Conservation (phyloP, 1,140 invertebrate species). For the Drosophila novamexicana region DNA sequence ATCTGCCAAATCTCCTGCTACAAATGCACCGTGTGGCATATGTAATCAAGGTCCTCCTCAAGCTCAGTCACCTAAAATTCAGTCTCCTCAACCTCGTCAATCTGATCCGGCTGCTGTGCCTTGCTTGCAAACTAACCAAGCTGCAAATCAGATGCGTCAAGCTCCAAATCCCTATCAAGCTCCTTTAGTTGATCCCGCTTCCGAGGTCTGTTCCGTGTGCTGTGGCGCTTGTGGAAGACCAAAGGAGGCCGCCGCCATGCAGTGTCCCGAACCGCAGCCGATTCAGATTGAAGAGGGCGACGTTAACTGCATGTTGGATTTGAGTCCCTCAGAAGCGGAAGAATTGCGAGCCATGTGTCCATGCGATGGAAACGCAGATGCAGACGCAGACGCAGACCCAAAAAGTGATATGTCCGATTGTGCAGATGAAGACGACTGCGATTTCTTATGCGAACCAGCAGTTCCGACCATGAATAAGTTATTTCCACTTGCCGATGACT, state of each 20-base stretch:
- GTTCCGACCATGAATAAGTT: neutral
- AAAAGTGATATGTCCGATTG: neutral
- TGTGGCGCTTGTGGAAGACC: neutral
- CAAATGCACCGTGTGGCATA: no score
- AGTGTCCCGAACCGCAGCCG: neutral
- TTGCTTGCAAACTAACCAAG: no score
- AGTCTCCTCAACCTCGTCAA: no score
- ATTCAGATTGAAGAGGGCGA: slow-evolving; percentile 9
- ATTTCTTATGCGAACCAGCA: neutral
- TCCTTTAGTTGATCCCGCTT: no score
- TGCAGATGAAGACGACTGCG: neutral
- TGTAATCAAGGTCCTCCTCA: no score
- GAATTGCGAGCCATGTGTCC: neutral
- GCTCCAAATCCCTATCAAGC: no score
- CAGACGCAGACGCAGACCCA: no score
- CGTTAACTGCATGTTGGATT: neutral
- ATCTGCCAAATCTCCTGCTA: no score
- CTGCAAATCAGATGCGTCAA: no score
- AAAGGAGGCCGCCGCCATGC: no score
- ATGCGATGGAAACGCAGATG: neutral
- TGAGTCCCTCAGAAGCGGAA: neutral
- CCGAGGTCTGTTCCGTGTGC: neutral
- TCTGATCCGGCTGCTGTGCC: no score
- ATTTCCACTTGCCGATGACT: slow-evolving; percentile 15
- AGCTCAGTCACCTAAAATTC: no score